Percentiles rank a stretch among this genome's conserved stretches.
Evolutionary conservation across 2,113 vertebrate genomes (phyloP).

Genomic region (Lepisosteus oculatus): DNA sequence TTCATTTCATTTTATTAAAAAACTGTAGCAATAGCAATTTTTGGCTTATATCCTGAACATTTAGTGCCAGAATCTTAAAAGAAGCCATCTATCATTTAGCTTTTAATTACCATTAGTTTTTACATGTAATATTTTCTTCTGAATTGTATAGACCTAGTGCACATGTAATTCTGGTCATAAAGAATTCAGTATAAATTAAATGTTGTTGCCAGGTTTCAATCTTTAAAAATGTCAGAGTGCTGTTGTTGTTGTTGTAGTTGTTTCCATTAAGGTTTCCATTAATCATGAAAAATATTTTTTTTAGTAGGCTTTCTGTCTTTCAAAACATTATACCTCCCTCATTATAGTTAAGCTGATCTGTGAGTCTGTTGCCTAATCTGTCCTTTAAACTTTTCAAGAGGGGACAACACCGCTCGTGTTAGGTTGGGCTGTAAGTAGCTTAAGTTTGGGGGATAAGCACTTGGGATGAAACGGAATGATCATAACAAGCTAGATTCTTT

Average conservation of each 20-base stretch:
- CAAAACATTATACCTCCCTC: slow-evolving; percentile 2
- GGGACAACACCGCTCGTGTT: neutral
- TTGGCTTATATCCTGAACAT: too few relatives aligned
- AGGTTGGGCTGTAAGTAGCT: slow-evolving; percentile 1
- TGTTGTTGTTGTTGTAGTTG: slow-evolving; percentile 48
- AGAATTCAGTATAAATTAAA: too few relatives aligned
- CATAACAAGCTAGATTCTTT: neutral
- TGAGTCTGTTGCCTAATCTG: neutral
- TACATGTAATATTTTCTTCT: too few relatives aligned
- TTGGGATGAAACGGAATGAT: slow-evolving; percentile 7
- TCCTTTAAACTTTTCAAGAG: neutral
- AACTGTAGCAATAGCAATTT: too few relatives aligned
- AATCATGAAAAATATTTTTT: slow-evolving; percentile 38
- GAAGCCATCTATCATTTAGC: too few relatives aligned
- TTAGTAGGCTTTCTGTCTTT: neutral
- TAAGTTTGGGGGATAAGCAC: slow-evolving; percentile 1
- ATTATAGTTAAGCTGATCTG: slow-evolving; percentile 18
- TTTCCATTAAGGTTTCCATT: slow-evolving; percentile 48
- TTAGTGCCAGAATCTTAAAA: too few relatives aligned
- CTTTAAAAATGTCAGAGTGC: too few relatives aligned
- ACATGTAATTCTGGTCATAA: too few relatives aligned
- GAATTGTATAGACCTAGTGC: too few relatives aligned
- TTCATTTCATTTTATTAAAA: too few relatives aligned
- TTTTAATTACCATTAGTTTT: too few relatives aligned
- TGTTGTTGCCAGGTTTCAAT: too few relatives aligned